Percentiles rank a stretch among this genome's conserved stretches.
Evolutionary conservation across 2,888 invertebrate genomes (phyloP).

Genomic region (Vannuccia rotundouncinata): DNA sequence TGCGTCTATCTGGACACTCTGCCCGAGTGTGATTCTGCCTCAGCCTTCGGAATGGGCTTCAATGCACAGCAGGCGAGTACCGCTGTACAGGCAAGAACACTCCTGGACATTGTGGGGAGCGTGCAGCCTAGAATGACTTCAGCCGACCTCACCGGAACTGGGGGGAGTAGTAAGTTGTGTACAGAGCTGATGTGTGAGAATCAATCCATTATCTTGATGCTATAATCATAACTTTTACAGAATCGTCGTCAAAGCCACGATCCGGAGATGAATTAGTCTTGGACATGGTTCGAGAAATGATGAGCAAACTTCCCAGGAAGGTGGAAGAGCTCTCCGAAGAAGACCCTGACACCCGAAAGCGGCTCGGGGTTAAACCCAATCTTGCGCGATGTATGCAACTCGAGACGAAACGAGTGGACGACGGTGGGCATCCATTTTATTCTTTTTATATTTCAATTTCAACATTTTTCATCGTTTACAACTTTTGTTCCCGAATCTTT

Average conservation of each 20-base stretch:
- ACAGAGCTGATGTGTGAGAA: not conserved
- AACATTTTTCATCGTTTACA: too few species aligned
- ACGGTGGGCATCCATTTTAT: not conserved
- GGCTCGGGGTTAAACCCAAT: not conserved
- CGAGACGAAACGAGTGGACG: not conserved
- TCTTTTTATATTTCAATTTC: too few species aligned
- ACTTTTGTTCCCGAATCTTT: too few species aligned
- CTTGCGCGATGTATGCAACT: conserved; percentile 4
- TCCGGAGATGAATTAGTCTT: conserved; percentile 70
- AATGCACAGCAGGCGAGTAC: conserved; percentile 54
- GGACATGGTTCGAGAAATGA: conserved; percentile 70
- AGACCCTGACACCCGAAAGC: conserved; percentile 35
- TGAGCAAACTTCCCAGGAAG: conserved; percentile 57
- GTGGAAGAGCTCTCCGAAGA: conserved; percentile 47
- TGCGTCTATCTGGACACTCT: conserved; percentile 47
- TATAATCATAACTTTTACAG: conserved; percentile 41
- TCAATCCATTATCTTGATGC: not conserved
- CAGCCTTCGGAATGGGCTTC: conserved; percentile 55
- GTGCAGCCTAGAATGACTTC: conserved; percentile 50
- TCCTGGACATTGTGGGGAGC: conserved; percentile 49
- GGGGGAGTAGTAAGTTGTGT: not conserved
- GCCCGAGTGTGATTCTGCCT: conserved; percentile 50
- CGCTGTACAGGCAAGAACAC: conserved; percentile 47
- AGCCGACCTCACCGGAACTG: not conserved
- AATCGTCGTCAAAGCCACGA: conserved; percentile 39